Evolutionary conservation across 2,797 vertebrate species (phyloP), one percentile per base, ranked within the genome.

Genomic region (Pygocentrus nattereri): DNA sequence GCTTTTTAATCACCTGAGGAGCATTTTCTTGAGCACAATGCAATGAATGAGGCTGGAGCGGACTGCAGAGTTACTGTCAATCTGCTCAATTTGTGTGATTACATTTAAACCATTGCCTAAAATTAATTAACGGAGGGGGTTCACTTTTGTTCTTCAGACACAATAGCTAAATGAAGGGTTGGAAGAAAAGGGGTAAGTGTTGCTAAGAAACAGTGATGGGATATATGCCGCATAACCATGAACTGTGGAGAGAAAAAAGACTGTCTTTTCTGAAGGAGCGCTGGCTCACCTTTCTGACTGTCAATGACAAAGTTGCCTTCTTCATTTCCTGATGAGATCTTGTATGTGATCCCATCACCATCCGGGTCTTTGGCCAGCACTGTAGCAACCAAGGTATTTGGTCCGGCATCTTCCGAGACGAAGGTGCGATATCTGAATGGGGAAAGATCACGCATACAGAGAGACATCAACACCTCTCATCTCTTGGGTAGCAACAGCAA

Each of bases 291-390:
- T 96, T 96, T 97, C 85, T 96, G 95, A 80, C 89, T 94, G 91
- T 97, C 96, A 1, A 98, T 96, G 87, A 97, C 89, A 79, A 98
- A 98, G 90, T 97, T 97, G 61, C 95, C 95, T 73, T 96, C 93
- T 71, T 95, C 91, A 62, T 97, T 97, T 81, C 96, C 97, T 73
- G 93, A 92, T 3, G 92, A 82, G 87, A 97, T 97, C 81, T 89
- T 93, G 2, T 97, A 97, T 0, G 92, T 93, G 84, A 98, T 96
- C 4, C 93, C 94, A 23, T 97, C 97, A 10, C 97, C 96, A 80
- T 98, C 97, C 0, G 96, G 95, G 82, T 98, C 97, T 81, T 96
- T 95, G 0, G 96, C 96, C 85, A 95, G 92, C 61, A 98, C 95
- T 0, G 96, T 95, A 69, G 95, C 96, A 41, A 98, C 93, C 67